Evolutionary conservation across 2,113 vertebrate genomes (phyloP).

Genomic region (Vulpes vulpes): DNA sequence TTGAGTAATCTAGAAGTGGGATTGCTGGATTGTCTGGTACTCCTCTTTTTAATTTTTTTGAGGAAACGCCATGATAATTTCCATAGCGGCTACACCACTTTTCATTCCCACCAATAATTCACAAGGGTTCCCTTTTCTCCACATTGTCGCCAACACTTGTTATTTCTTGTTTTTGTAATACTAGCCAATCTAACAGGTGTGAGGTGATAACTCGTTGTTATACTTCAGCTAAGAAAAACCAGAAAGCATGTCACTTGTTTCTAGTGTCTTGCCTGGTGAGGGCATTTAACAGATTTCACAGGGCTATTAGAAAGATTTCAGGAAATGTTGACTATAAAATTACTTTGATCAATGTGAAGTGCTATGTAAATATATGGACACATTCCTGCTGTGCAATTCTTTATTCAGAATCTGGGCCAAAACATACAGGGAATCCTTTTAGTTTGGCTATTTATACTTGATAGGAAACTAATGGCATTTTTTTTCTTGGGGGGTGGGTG

Average conservation of each 20-base stretch:
- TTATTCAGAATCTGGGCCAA: constrained; percentile 31
- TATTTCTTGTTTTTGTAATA: not conserved
- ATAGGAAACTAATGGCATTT: not conserved
- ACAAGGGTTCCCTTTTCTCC: not conserved
- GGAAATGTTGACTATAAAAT: not conserved
- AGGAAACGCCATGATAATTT: not conserved
- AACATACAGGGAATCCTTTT: not conserved
- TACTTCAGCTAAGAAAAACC: not conserved
- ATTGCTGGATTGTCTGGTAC: not conserved
- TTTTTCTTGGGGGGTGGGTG: not conserved
- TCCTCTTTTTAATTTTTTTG: not conserved
- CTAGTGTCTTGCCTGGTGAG: not conserved
- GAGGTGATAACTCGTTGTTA: not conserved
- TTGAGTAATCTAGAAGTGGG: not conserved
- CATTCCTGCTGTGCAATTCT: not conserved
- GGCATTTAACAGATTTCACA: not conserved
- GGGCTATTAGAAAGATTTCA: not conserved
- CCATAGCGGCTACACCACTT: not conserved
- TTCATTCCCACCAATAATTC: not conserved
- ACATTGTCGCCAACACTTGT: not conserved
- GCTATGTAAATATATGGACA: not conserved
- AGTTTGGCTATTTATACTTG: not conserved
- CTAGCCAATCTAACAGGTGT: not conserved
- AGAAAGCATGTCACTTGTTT: not conserved
- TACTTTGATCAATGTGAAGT: not conserved